Percentiles rank a stretch among this genome's conserved stretches.
phyloP scores from a whole-genome alignment of 2,888 invertebrate species.

The Nomada ruficornis region DNA sequence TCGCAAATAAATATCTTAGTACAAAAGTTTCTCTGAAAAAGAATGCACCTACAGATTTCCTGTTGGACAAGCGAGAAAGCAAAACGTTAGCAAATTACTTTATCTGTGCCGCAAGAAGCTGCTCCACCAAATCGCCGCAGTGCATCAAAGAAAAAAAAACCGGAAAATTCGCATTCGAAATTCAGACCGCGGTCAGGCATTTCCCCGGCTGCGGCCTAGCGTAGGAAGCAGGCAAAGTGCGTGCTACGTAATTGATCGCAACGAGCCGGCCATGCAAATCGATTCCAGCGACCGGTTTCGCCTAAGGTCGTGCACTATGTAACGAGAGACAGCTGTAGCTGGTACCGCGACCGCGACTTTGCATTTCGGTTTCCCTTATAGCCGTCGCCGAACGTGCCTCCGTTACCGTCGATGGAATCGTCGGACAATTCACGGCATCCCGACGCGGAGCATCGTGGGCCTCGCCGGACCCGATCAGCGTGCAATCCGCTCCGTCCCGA shows the following conservation, averaged over 20 bases:
- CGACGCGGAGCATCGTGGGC: background rate
- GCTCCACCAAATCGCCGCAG: too few species aligned
- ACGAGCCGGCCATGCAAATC: conserved; percentile 61
- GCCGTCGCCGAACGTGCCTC: conserved; percentile 43
- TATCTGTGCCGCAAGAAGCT: too few species aligned
- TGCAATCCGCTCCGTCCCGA: background rate
- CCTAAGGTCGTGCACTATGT: conserved; percentile 70
- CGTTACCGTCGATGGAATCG: conserved; percentile 23
- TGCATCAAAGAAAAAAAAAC: too few species aligned
- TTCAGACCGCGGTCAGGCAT: conserved; percentile 14
- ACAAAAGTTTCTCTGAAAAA: too few species aligned
- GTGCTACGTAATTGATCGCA: conserved; percentile 59
- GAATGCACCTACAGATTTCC: too few species aligned
- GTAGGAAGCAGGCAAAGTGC: conserved; percentile 47
- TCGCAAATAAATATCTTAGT: too few species aligned
- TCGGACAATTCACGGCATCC: conserved; percentile 20
- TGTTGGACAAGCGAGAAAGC: too few species aligned
- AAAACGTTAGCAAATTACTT: too few species aligned
- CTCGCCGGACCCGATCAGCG: background rate
- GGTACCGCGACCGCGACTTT: conserved; percentile 56
- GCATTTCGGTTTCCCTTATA: conserved; percentile 46
- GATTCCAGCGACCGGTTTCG: conserved; percentile 67
- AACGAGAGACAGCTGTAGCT: conserved; percentile 63
- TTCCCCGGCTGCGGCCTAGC: conserved; percentile 27
- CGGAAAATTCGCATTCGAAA: too few species aligned